Percentiles rank a stretch among this genome's conserved stretches.
Conservation (phyloP, 2,797 vertebrate species). For the Taeniopygia guttata region DNA sequence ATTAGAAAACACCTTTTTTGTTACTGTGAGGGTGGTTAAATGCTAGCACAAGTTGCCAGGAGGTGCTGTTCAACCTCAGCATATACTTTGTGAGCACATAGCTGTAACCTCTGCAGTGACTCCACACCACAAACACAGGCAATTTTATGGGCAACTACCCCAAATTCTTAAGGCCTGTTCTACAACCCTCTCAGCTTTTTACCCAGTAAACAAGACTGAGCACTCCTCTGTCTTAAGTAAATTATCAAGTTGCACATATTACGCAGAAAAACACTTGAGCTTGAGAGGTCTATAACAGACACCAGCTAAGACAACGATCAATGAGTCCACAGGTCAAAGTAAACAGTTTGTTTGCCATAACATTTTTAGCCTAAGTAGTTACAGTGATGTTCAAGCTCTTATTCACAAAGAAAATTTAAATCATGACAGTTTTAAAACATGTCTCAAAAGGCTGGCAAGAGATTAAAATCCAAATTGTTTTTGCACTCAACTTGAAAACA, state of each 20-base stretch:
- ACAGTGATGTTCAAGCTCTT: background rate
- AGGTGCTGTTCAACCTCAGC: background rate
- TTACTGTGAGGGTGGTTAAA: background rate
- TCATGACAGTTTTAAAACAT: background rate
- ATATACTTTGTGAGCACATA: background rate
- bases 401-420: background rate
- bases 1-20: background rate
- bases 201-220: background rate
- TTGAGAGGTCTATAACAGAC: background rate
- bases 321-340: background rate
- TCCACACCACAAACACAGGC: background rate
- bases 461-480: background rate
- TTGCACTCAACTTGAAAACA: background rate
- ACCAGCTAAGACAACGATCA: background rate
- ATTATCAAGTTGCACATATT: background rate
- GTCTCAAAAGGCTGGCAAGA: background rate
- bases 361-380: background rate
- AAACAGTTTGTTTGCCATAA: background rate
- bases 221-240: background rate
- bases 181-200: background rate
- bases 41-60: background rate
- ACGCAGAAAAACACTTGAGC: background rate
- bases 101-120: background rate
- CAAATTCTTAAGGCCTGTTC: background rate
- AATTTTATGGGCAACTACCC: background rate